These are phyloP conservation scores for Cyphomyrus discorhynchus DNA, from an alignment of 2,113 vertebrate genomes.

Conservation along the genomic window DNA sequence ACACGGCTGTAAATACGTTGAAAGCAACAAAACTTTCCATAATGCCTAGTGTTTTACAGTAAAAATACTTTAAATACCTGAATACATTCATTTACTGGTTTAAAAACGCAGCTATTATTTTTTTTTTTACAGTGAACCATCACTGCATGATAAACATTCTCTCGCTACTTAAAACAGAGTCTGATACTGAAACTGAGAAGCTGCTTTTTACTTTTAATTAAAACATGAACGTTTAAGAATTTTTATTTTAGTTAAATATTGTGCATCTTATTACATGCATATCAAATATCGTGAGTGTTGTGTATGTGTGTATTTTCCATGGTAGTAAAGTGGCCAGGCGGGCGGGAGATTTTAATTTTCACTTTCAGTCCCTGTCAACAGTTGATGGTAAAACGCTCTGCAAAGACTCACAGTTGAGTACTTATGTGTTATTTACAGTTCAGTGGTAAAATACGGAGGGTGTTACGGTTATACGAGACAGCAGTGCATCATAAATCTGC, in stretches of 20 bases:
- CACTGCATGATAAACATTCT: neutral
- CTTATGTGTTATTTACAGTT: conserved; percentile 8
- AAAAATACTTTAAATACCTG: neutral
- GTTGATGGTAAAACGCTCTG: neutral
- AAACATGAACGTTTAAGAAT: neutral
- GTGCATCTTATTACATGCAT: neutral
- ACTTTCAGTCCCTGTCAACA: conserved; percentile 4
- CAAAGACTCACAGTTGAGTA: neutral
- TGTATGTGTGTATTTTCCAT: neutral
- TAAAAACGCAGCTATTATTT: neutral
- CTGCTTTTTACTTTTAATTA: neutral
- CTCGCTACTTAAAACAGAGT: neutral
- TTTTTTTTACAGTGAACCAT: neutral
- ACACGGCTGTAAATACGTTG: neutral
- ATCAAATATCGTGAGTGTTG: neutral
- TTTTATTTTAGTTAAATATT: neutral
- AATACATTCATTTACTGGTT: neutral
- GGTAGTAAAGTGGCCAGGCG: neutral
- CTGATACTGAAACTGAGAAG: neutral
- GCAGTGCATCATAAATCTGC: neutral
- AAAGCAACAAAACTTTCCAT: neutral
- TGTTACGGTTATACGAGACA: neutral
- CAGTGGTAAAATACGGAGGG: neutral
- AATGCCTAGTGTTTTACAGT: neutral
- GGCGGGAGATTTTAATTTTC: conserved; percentile 12